Evolutionary conservation across 1,140 invertebrate genomes (phyloP).

Genomic region (Lepidurus arcticus): DNA sequence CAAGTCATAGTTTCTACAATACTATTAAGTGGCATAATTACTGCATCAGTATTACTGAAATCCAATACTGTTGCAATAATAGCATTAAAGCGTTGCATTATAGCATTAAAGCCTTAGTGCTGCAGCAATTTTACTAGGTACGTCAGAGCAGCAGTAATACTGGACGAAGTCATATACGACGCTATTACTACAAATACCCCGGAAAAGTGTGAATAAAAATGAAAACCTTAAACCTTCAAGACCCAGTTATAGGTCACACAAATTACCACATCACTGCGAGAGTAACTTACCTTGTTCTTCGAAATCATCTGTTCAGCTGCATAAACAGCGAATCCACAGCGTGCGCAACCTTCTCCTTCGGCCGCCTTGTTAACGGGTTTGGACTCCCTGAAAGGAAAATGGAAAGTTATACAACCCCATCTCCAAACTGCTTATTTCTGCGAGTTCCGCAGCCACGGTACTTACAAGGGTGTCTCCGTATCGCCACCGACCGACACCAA

Average conservation of each 20-base stretch:
- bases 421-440: neutral
- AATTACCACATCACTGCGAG: neutral
- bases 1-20: too few relatives aligned
- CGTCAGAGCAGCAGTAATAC: too few relatives aligned
- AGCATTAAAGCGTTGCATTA: too few relatives aligned
- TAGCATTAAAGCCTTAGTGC: too few relatives aligned
- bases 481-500: constrained; percentile 69
- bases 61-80: too few relatives aligned
- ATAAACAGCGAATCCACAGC: constrained; percentile 82
- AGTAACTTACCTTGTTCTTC: constrained; percentile 60
- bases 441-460: constrained; percentile 37
- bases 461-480: constrained; percentile 64
- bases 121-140: too few relatives aligned
- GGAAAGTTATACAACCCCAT: neutral
- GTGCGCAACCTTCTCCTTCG: constrained; percentile 69
- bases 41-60: too few relatives aligned
- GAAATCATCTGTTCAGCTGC: constrained; percentile 91
- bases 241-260: constrained; percentile 17
- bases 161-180: too few relatives aligned
- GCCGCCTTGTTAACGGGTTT: constrained; percentile 54
- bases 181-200: too few relatives aligned
- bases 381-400: constrained; percentile 46
- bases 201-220: too few relatives aligned
- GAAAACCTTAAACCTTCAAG: too few relatives aligned
- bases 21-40: too few relatives aligned